Evolutionary conservation across 2,888 invertebrate genomes (phyloP), one percentile per base, ranked within the genome.

Genomic region (Ormia ochracea): DNA sequence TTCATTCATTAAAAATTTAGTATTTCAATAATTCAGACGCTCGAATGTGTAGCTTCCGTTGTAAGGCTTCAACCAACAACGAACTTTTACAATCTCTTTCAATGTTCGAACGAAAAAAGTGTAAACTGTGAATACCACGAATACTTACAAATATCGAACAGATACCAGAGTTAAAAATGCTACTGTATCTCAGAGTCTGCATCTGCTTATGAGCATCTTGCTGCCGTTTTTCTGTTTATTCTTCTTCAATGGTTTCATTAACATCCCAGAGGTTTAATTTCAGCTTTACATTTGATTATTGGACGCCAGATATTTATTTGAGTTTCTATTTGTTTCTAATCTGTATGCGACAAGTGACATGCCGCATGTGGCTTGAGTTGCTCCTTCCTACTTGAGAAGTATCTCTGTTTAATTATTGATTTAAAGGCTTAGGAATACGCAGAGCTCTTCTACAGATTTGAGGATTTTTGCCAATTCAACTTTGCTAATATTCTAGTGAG

Each of bases 361-460:
- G n/a, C n/a, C n/a, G n/a, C n/a, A 75, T 76, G 81, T 82, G 74
- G 65, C 61, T 81, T 79, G 58, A 65, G 70, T 81, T 81, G 33
- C 1, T 45, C 43, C 36, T 68, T 38, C 17, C 5, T 63, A 17
- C 52, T 33, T 58, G 56, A 33, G 58, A 75, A 48, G 43, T 17
- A 14, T 23, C 6, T 21, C 17, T 45, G 48, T 45, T 33, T 31
- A 21, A 31, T 6, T 81, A 83, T 87, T 87, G 87, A 85, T 85
- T 86, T 86, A 87, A 84, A 84, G 85, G 85, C 85, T 87, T 86
- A 83, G 83, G 70, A 85, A 85, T 84, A n/a, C 87, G 84, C 85
- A 85, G 86, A 83, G 72, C 69, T 74, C 21, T 28, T 31, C 23
- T 63, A 33, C 2, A 21, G n/a, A 21, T 9, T 23, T 33, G n/a